Evolutionary conservation across 2,113 vertebrate species (phyloP), one percentile per base, ranked within the genome.

Genomic region (Psilopogon haemacephalus): DNA sequence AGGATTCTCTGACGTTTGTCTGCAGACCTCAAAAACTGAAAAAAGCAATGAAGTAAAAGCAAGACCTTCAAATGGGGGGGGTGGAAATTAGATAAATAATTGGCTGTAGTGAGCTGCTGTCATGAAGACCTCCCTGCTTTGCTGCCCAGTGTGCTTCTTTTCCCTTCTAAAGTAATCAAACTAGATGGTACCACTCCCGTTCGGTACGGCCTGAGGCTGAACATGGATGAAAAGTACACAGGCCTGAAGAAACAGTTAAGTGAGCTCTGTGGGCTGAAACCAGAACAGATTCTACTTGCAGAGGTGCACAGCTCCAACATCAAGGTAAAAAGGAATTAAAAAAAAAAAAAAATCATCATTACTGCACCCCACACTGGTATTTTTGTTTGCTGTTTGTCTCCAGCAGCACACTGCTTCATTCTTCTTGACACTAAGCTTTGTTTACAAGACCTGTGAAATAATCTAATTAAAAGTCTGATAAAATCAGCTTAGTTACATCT

Each of bases 171-270:
- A 99, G 99, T 99, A 86, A 99, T 99, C 92, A 99, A 99, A 88
- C 97, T 99, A 96, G 99, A 99, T 40, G 99, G 99, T 40, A 99
- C 99, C 58, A 99, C 99, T 5, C 99, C 99, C 2, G 94, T 99
- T 64, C 98, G 99, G 58, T 99, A 98, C 1, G 99, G 99, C 50
- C 97, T 99, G 84, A 98, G 99, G 77, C 59, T 99, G 82, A 99
- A 99, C 92, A 99, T 99, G 99, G 99, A 99, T 88, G 99, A 99
- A 88, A 99, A 99, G 86, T 99, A 99, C 89, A 99, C 98, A 3
- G 99, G 99, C 42, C 97, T 99, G 93, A 99, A 99, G 97, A 99
- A 99, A 54, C 99, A 99, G 89, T 97, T 99, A 75, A 99, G 99
- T 54, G 98, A 99, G 37, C 98, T 99, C 89, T 99, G 99, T 96